Evolutionary conservation across 2,797 vertebrate species (phyloP).

Genomic region (Paguma larvata): DNA sequence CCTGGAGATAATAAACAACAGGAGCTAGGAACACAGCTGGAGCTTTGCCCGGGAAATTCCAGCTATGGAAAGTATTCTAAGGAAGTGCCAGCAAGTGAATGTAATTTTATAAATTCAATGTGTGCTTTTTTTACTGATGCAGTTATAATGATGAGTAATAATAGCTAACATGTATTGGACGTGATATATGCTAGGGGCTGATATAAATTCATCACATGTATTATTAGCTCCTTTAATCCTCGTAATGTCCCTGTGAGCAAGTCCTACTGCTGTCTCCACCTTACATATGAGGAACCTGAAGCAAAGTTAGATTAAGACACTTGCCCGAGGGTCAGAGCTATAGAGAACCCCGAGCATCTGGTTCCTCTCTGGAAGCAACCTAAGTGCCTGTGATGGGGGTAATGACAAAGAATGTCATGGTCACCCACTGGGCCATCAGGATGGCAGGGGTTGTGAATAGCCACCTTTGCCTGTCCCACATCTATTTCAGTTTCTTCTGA

Average conservation of each 20-base stretch:
- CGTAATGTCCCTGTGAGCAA: not conserved
- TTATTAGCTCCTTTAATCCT: not conserved
- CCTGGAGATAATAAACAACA: not conserved
- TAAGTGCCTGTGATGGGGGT: not conserved
- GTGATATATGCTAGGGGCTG: not conserved
- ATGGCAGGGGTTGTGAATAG: not conserved
- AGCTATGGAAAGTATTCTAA: not conserved
- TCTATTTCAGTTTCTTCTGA: not conserved
- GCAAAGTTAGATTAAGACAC: not conserved
- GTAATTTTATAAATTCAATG: not conserved
- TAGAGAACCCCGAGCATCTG: not conserved
- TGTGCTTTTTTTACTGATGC: not conserved
- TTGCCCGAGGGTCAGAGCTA: not conserved
- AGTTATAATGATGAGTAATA: not conserved
- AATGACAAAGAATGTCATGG: not conserved
- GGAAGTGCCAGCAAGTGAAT: not conserved
- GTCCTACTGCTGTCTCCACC: not conserved
- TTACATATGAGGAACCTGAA: not conserved
- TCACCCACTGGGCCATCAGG: not conserved
- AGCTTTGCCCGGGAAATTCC: not conserved
- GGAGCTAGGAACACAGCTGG: not conserved
- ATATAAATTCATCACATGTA: not conserved
- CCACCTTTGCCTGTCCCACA: not conserved
- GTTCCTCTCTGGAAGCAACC: not conserved
- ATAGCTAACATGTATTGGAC: too few relatives aligned